These are phyloP conservation scores for Limosa lapponica DNA, from an alignment of 2,797 vertebrate genomes.

Conservation along the genomic window DNA sequence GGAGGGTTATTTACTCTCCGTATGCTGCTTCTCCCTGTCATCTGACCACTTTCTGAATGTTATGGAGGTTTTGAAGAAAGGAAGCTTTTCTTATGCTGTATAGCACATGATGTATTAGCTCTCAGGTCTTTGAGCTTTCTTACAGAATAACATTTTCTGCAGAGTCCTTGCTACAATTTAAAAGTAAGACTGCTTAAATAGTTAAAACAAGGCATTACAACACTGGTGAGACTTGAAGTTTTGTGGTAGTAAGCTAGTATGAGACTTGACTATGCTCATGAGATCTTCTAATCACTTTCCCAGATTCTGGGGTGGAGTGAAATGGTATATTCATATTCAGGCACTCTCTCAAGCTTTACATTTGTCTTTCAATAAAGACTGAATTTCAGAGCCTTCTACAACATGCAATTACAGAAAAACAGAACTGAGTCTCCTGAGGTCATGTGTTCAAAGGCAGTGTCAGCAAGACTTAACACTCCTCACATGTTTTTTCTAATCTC, in stretches of 20 bases:
- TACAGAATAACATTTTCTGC: neutral
- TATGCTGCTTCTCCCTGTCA: rapidly evolving
- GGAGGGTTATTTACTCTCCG: neutral
- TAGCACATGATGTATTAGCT: neutral
- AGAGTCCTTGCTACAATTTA: neutral
- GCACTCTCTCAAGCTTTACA: neutral
- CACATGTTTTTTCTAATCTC: conserved; percentile 37
- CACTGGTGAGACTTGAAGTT: neutral
- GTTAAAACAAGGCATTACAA: neutral
- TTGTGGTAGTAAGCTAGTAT: neutral
- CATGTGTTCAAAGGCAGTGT: conserved; percentile 2
- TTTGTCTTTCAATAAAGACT: conserved; percentile 5
- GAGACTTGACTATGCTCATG: neutral
- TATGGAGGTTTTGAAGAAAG: neutral
- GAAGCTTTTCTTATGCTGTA: neutral
- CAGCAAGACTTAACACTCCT: neutral
- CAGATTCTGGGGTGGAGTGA: neutral
- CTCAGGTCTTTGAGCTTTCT: neutral
- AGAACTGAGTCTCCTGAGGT: conserved; percentile 29
- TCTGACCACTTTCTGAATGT: neutral
- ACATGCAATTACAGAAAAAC: neutral
- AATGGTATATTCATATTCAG: neutral
- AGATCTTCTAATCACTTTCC: neutral
- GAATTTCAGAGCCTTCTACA: conserved; percentile 3
- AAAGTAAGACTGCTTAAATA: neutral